Percentiles rank a stretch among this genome's conserved stretches.
Evolutionary conservation across 1,140 invertebrate species (phyloP).

Genomic region (Macrotrachela quadricornifera): DNA sequence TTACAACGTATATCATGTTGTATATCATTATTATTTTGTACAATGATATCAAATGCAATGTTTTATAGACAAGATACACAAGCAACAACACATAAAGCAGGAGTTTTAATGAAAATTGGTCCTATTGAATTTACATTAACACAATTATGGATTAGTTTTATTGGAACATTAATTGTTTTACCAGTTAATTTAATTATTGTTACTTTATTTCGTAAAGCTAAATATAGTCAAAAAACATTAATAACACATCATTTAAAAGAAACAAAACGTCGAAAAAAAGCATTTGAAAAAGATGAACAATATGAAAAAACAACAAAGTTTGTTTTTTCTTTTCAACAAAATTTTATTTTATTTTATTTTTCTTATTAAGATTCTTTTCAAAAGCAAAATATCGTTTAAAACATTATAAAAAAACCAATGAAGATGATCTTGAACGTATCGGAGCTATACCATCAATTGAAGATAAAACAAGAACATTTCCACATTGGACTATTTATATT

Average conservation of each 20-base stretch:
- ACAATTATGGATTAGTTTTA: slow-evolving; percentile 17
- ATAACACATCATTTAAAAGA: background rate
- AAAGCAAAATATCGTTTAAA: no score
- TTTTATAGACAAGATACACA: slow-evolving; percentile 20
- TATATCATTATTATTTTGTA: slow-evolving; percentile 25
- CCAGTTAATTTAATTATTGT: slow-evolving; percentile 21
- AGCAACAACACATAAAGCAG: background rate
- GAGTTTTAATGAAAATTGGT: slow-evolving; percentile 1
- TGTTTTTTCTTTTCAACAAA: no score
- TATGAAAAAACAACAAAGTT: no score
- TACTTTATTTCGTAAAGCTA: slow-evolving; percentile 20
- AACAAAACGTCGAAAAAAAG: no score
- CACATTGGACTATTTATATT: slow-evolving; percentile 25
- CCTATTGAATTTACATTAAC: slow-evolving; percentile 6
- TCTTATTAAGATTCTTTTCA: no score
- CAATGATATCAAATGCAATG: slow-evolving; percentile 32
- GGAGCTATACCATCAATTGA: no score
- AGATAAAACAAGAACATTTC: slow-evolving; percentile 13
- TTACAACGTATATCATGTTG: slow-evolving; percentile 29
- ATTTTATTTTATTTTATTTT: no score
- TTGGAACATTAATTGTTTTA: slow-evolving; percentile 23
- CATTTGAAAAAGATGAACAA: no score
- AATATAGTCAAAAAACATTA: slow-evolving; percentile 9
- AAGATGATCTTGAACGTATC: no score
- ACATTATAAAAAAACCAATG: no score